phyloP scores from a whole-genome alignment of 2,113 vertebrate species.

The Sigmodon hispidus region DNA sequence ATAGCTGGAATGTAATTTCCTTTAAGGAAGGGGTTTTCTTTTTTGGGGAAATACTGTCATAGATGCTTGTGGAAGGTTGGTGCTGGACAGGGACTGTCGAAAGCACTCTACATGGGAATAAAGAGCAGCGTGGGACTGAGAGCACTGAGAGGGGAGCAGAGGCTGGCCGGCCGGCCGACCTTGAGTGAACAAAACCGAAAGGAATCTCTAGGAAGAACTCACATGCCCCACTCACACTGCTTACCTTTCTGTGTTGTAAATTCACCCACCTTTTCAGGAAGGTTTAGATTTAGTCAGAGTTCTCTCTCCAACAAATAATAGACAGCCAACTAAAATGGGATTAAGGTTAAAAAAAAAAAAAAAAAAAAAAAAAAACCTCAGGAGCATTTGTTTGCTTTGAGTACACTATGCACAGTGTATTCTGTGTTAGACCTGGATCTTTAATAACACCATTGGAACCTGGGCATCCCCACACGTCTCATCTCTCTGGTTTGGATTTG shows the following conservation, averaged over 20 bases:
- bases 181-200: not conserved
- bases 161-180: not conserved
- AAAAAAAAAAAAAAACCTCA: too few species aligned
- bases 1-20: not conserved
- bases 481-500: not conserved
- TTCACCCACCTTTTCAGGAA: not conserved
- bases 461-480: not conserved
- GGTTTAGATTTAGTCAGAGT: constrained; percentile 25
- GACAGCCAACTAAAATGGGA: constrained; percentile 30
- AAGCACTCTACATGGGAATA: not conserved
- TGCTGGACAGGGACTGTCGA: not conserved
- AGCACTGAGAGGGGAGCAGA: fast-evolving
- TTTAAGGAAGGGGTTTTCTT: not conserved
- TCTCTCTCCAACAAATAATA: constrained; percentile 25
- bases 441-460: not conserved
- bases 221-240: not conserved
- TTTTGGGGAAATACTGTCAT: constrained; percentile 29
- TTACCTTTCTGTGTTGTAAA: not conserved
- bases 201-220: not conserved
- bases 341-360: constrained; percentile 36
- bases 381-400: constrained; percentile 26
- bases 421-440: not conserved
- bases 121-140: not conserved
- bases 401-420: not conserved
- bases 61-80: not conserved